phyloP scores from a whole-genome alignment of 2,797 vertebrate genomes.

The Columba guinea region DNA sequence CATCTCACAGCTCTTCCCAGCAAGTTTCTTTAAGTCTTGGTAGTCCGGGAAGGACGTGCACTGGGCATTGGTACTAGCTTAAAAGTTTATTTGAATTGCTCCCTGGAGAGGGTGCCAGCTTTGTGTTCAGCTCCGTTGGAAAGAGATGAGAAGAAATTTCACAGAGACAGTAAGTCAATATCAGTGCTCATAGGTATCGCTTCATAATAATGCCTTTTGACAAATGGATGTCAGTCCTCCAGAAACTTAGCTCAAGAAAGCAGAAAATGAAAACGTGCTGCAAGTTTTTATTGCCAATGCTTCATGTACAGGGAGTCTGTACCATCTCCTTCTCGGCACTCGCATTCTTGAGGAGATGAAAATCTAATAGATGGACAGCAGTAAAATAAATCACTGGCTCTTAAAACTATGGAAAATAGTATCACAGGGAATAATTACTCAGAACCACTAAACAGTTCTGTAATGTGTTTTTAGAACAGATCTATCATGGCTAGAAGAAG shows the following conservation, averaged over 20 bases:
- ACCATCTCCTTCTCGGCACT: accelerated
- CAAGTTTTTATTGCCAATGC: constrained; percentile 20
- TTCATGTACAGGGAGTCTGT: neutral
- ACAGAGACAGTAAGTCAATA: constrained; percentile 38
- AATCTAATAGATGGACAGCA: constrained; percentile 21
- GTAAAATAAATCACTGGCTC: constrained; percentile 37
- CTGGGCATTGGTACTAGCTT: constrained; percentile 3
- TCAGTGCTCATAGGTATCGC: neutral
- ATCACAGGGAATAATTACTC: constrained; percentile 53
- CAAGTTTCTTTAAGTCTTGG: constrained; percentile 4
- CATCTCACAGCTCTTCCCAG: constrained; percentile 3
- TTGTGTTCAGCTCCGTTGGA: neutral
- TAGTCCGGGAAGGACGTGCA: neutral
- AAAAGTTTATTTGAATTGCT: constrained; percentile 45
- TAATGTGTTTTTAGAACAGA: neutral
- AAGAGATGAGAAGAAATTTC: constrained; percentile 46
- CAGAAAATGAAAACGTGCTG: constrained; percentile 50
- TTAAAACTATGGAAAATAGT: constrained; percentile 32
- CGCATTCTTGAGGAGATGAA: constrained; percentile 17
- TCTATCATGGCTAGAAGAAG: neutral
- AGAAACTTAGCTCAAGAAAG: constrained; percentile 47
- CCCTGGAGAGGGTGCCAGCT: neutral
- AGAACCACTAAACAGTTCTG: constrained; percentile 16
- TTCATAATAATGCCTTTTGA: constrained; percentile 53
- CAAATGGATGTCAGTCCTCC: constrained; percentile 39